These are phyloP conservation scores for Drosophila nr. medialis DNA, from an alignment of 2,888 invertebrate genomes.

Conservation along the genomic window DNA sequence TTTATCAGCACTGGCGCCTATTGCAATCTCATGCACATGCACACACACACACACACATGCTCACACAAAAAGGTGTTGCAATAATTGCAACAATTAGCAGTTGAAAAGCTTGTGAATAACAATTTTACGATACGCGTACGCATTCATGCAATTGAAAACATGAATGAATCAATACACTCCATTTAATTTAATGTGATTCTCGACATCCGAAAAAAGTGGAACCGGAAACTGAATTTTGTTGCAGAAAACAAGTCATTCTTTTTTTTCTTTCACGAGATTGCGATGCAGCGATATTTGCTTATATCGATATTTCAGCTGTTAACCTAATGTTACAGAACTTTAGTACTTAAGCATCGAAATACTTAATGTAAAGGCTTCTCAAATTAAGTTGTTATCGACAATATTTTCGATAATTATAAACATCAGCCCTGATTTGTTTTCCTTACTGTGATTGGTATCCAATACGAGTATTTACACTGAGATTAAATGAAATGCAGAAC, in stretches of 20 bases:
- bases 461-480: background rate
- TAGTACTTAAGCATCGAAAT: background rate
- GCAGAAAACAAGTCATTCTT: rapidly evolving
- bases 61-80: background rate
- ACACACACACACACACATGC: background rate
- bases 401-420: background rate
- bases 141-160: constrained; percentile 16
- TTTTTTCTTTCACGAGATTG: background rate
- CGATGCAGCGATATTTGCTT: background rate
- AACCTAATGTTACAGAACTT: no score
- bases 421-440: background rate
- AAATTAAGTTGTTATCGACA: background rate
- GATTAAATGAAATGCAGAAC: background rate
- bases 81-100: constrained; percentile 3
- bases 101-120: constrained; percentile 15
- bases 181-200: background rate
- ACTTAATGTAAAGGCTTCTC: rapidly evolving
- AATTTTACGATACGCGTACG: background rate
- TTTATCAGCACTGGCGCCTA: constrained; percentile 12
- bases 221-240: background rate
- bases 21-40: background rate
- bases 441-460: background rate
- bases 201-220: rapidly evolving
- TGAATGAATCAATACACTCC: constrained; percentile 10
- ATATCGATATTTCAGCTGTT: background rate